Evolutionary conservation across 2,113 vertebrate genomes (phyloP), one percentile per base, ranked within the genome.

Genomic region (Charina bottae): DNA sequence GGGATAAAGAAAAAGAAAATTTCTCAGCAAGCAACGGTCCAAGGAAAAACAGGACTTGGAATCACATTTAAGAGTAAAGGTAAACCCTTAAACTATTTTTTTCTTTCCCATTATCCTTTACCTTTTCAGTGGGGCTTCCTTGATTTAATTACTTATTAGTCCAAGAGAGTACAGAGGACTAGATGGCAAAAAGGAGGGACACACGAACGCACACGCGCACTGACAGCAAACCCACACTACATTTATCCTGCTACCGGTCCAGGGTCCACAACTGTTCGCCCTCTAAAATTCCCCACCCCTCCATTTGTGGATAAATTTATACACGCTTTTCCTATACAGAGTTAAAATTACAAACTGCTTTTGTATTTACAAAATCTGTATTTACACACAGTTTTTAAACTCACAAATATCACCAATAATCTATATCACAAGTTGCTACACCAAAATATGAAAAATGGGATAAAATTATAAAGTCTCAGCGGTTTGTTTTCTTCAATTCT

Each of bases 361-460:
- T 96, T 90, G 0, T 98, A 98, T 98, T 98, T 98, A 98, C 98
- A 98, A 97, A 97, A 97, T 98, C 97, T 99, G 97, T 98, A 78
- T 78, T 78, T 78, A 98, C 98, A 98, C 97, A 97, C 97, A 98
- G 97, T 94, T 97, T 97, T 97, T 98, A 97, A 97, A 97, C 97
- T 97, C 97, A 98, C 97, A 98, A 98, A 97, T 97, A 98, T 97
- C 96, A 97, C 96, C 97, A n/a, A n/a, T 87, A n/a, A 33, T 91
- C 55, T 97, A 96, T 98, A 98, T 98, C 96, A 98, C 97, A 98
- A 98, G 95, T 97, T 97, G 96, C 97, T 97, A 98, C 97, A 98
- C 96, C 97, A 98, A 98, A 98, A 98, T 98, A 97, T 98, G 98
- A 98, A 98, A 98, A 98, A 97, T 97, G 96, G 95, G 97, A 97